Base-by-base conservation (phyloP, 1,140 invertebrate species). In the Idris sp. region DNA sequence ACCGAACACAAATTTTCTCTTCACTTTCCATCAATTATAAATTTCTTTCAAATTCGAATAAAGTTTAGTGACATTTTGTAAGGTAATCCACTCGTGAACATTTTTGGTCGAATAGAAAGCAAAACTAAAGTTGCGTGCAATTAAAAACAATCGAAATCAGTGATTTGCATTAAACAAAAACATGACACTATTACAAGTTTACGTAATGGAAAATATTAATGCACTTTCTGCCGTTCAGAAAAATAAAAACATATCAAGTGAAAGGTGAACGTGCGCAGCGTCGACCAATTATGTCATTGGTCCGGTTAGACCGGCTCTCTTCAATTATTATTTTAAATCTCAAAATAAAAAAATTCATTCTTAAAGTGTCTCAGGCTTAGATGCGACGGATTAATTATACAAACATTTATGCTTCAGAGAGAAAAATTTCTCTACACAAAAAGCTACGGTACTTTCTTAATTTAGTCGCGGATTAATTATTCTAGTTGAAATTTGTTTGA, bases 201-300 rank as follows among this genome's bases (percentile, higher is more conserved):
- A 43, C 51, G 58, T 56, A 64, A 72, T 19, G 28, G 11, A 36
- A 36, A 44, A 69, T 44, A 51, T 44, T 53, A 69, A 53, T 44
- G 38, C 18, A 48, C 38, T 61, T 71, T 61, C 56, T 40, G 54
- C 25, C 19, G 19, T 22, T 51, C 25, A 38, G 13, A 26, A 14
- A 13, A 38, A 44, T 22, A 53, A 58, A 59, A 64, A 64, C 59
- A 59, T 44, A 72, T 33, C 43, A 28, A 73, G 69, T 73, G 69
- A 73, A 73, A 73, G 69, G 51, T 43, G 30, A 35, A 10, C 58
- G 16, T 13, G n/a, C 0, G 26, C 26, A n/a, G 4, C 31, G 31
- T 13, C 2, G 48, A 44, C 44, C 43, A 72, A 73, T 73, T 73
- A 73, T 73, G 46, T 73, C 69, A 73, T 51, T 51, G 44, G 59